phyloP scores from a whole-genome alignment of 2,888 invertebrate species.

The Muscina levida region DNA sequence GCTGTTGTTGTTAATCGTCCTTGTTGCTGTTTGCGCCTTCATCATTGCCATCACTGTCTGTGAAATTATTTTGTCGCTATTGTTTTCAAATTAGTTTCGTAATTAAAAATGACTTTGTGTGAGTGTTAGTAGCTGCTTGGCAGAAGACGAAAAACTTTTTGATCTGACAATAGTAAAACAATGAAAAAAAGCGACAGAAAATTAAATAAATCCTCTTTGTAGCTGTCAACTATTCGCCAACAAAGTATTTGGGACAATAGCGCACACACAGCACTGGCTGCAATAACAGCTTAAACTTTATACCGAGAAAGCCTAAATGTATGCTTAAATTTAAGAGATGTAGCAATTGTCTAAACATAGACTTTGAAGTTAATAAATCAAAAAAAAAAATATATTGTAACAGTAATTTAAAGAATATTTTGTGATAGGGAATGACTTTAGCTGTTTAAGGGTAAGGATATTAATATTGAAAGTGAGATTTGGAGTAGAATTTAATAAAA shows the following conservation, averaged over 20 bases:
- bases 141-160: conserved; percentile 5
- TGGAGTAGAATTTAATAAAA: too few species aligned
- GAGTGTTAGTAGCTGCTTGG: neutral
- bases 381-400: too few species aligned
- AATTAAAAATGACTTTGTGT: conserved; percentile 50
- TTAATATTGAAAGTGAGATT: too few species aligned
- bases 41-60: conserved; percentile 35
- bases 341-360: neutral
- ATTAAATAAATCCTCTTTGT: conserved; percentile 36
- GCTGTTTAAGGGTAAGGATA: too few species aligned
- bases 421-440: too few species aligned
- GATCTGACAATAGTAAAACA: neutral
- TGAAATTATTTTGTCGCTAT: conserved; percentile 48
- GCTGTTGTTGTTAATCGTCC: conserved; percentile 1
- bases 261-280: neutral
- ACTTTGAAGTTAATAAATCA: neutral
- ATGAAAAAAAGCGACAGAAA: neutral
- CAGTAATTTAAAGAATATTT: too few species aligned
- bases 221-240: conserved; percentile 28
- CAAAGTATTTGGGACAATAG: conserved; percentile 12
- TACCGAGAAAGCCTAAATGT: neutral
- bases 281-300: neutral
- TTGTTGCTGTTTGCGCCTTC: neutral
- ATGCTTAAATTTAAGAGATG: conserved; percentile 4
- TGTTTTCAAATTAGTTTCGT: conserved; percentile 61